Conservation (phyloP, 2,113 vertebrate genomes). For the Verasper variegatus region DNA sequence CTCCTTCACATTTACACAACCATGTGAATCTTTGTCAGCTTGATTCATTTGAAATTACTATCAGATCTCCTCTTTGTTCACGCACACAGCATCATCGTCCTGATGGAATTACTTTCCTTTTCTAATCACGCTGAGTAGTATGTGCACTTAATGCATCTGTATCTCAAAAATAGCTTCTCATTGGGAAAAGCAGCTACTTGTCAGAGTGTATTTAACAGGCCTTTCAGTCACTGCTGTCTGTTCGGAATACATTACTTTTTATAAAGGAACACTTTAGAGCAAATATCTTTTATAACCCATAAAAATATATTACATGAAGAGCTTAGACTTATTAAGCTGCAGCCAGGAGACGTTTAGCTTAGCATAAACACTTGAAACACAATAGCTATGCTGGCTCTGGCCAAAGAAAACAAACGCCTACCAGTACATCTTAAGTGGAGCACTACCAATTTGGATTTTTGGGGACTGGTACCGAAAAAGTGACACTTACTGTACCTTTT, state of each 20-base stretch:
- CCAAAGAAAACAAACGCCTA: no score
- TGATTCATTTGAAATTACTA: conserved; percentile 18
- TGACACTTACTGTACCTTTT: not conserved
- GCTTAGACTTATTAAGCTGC: not conserved
- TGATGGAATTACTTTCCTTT: conserved; percentile 44
- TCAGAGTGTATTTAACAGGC: conserved; percentile 49
- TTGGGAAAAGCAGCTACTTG: conserved; percentile 47
- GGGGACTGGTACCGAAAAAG: no score
- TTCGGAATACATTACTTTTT: not conserved
- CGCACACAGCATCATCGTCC: conserved; percentile 9
- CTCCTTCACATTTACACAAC: not conserved
- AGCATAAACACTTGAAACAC: not conserved
- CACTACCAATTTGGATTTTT: no score
- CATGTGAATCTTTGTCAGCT: not conserved
- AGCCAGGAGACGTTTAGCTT: not conserved
- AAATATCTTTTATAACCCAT: not conserved
- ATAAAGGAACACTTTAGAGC: not conserved
- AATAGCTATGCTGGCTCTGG: not conserved
- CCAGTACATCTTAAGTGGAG: no score
- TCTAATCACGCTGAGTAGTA: conserved; percentile 50
- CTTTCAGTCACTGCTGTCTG: conserved; percentile 13
- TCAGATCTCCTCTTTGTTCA: conserved; percentile 36
- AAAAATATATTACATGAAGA: not conserved
- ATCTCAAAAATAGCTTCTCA: conserved; percentile 5
- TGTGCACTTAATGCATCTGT: no score